A percentile compares a stretch with the other conserved stretches of the same genome.
Evolutionary conservation across 2,888 invertebrate species (phyloP).

Genomic region (Chaitophorus viminalis): DNA sequence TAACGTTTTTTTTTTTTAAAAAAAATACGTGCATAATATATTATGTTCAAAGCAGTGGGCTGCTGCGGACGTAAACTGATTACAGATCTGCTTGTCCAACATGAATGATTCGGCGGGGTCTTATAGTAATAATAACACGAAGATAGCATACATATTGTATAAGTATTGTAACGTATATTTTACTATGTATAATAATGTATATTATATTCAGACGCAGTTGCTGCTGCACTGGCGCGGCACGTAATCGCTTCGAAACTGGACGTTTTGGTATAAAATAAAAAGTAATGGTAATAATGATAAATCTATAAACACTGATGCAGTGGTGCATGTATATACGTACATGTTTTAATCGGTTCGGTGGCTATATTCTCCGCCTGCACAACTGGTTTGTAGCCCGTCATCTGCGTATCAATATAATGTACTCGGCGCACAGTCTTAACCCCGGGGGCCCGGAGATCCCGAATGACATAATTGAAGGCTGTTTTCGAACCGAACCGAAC

Average conservation of each 20-base stretch:
- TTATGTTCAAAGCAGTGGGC: background rate
- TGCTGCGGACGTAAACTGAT: background rate
- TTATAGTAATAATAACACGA: background rate
- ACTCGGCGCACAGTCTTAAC: background rate
- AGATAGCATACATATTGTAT: no score
- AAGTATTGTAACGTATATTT: no score
- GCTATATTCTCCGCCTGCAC: background rate
- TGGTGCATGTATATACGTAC: no score
- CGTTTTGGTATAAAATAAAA: conserved; percentile 7
- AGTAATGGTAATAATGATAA: conserved; percentile 3
- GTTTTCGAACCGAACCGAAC: background rate
- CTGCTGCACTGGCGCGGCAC: no score
- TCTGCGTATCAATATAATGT: background rate
- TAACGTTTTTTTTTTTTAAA: no score
- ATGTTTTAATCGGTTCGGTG: background rate
- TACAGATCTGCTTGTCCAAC: background rate
- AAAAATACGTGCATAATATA: background rate
- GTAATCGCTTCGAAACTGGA: background rate
- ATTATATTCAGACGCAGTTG: no score
- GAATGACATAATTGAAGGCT: background rate
- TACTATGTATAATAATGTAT: no score
- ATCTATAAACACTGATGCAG: background rate
- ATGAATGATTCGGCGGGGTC: background rate
- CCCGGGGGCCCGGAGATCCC: background rate
- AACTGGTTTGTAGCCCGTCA: background rate